phyloP scores from a whole-genome alignment of 1,140 invertebrate species.

The Hycleus phaleratus region DNA sequence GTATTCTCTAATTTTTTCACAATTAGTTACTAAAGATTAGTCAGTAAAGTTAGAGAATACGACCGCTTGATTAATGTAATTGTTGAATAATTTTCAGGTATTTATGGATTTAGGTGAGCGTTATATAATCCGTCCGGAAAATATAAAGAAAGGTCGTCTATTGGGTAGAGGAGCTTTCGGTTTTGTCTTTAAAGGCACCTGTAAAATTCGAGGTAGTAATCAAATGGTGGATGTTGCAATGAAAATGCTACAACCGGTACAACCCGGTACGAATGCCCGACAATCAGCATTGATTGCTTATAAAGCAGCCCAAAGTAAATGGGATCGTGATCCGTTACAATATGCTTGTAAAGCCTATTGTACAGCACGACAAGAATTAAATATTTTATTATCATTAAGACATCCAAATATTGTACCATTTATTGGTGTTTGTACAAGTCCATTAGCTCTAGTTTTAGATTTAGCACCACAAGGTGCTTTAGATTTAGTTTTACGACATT shows the following conservation, averaged over 20 bases:
- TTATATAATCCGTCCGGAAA: constrained; percentile 69
- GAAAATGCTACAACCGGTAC: constrained; percentile 92
- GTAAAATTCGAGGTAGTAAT: constrained; percentile 53
- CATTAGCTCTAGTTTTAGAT: constrained; percentile 84
- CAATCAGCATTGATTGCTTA: constrained; percentile 69
- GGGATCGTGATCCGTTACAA: constrained; percentile 83
- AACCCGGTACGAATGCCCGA: constrained; percentile 70
- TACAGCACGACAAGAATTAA: constrained; percentile 88
- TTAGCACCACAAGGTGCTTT: constrained; percentile 88
- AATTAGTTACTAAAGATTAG: constrained; percentile 5
- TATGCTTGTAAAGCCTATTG: constrained; percentile 93
- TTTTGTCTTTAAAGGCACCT: constrained; percentile 84
- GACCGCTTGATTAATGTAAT: no score
- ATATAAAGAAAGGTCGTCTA: constrained; percentile 68
- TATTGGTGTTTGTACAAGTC: constrained; percentile 78
- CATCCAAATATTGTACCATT: constrained; percentile 91
- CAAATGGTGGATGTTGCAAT: constrained; percentile 73
- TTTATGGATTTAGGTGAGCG: constrained; percentile 82
- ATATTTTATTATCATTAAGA: constrained; percentile 75
- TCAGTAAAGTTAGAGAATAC: background rate
- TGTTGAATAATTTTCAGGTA: constrained; percentile 45
- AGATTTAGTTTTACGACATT: constrained; percentile 72
- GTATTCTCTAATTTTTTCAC: no score
- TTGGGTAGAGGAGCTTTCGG: constrained; percentile 96
- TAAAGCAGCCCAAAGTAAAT: constrained; percentile 74